Evolutionary conservation across 2,113 vertebrate species (phyloP), one percentile per base, ranked within the genome.

Genomic region (Gallinago undulata): DNA sequence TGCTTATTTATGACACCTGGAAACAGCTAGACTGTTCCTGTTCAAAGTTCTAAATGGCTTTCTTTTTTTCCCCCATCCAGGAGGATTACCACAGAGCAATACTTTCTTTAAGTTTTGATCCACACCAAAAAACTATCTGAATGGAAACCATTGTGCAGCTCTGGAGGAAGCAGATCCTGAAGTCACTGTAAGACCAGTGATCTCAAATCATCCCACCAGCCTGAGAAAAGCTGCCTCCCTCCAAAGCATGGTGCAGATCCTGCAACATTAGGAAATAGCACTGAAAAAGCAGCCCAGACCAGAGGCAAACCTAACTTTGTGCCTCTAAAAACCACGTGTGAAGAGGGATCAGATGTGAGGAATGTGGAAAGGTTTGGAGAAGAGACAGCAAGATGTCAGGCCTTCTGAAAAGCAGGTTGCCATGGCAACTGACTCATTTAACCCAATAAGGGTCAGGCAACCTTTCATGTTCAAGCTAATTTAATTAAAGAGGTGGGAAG

Each of bases 381-480:
- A 87, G 86, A 72, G 25, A 9, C 70, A 39, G 89, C 23, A 41
- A 89, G 91, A 55, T 17, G 5, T 4, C 74, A 91, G 84, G 60
- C 77, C 84, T 91, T 53, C 67, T 5, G 53, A 85, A 85, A 66
- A 93, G 82, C 79, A 4, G 62, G 93, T 95, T 96, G 91, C 94
- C 91, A 92, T 94, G 95, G 94, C 84, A 47, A 97, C 56, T 6
- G 60, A 76, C 89, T 94, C 73, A 1, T 93, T 96, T 96, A 95
- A 95, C 96, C 94, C 95, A 63, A 19, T 78, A 37, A 63, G 89
- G 95, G 91, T 94, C 95, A 88, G 93, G 86, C 83, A 90, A 69
- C 86, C 89, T 86, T 90, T 89, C 50, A 11, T 51, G 69, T 6
- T 63, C 8, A 6, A 67, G 80, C 64, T 95, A 89, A 96, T 92